A percentile compares a stretch with the other conserved stretches of the same genome.
Conservation (phyloP, 2,113 vertebrate genomes). For the Buteo buteo region DNA sequence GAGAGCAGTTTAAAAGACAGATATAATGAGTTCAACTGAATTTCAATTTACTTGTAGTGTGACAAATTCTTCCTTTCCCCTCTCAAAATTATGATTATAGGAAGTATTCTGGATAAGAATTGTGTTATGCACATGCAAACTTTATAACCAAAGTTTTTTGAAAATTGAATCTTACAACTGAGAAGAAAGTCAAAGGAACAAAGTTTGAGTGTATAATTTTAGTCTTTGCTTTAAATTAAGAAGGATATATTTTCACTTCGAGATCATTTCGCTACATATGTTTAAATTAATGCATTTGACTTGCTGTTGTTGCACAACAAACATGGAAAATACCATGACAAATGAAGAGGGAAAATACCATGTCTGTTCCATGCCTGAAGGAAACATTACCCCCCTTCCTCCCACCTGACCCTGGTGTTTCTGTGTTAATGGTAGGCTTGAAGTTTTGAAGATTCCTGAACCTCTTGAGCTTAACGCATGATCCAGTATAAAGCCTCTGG, state of each 20-base stretch:
- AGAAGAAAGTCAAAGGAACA: background rate
- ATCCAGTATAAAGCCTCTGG: background rate
- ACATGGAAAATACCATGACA: background rate
- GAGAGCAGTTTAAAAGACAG: background rate
- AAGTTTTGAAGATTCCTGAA: background rate
- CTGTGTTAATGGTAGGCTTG: background rate
- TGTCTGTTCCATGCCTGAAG: background rate
- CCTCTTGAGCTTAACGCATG: background rate
- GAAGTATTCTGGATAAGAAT: background rate
- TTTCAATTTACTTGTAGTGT: background rate
- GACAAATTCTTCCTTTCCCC: background rate
- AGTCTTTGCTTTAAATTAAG: background rate
- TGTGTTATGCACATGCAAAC: background rate
- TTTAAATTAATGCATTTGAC: background rate
- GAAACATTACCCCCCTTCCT: background rate
- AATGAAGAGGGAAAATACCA: background rate
- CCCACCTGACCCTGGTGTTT: accelerated
- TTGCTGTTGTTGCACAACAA: background rate
- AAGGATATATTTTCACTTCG: background rate
- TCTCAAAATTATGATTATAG: background rate
- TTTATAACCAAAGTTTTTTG: background rate
- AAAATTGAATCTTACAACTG: background rate
- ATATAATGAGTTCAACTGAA: background rate
- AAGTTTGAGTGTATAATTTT: background rate
- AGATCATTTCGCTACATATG: background rate